Percentiles rank a stretch among this genome's conserved stretches.
phyloP scores from a whole-genome alignment of 2,113 vertebrate genomes.

The Odocoileus virginianus region DNA sequence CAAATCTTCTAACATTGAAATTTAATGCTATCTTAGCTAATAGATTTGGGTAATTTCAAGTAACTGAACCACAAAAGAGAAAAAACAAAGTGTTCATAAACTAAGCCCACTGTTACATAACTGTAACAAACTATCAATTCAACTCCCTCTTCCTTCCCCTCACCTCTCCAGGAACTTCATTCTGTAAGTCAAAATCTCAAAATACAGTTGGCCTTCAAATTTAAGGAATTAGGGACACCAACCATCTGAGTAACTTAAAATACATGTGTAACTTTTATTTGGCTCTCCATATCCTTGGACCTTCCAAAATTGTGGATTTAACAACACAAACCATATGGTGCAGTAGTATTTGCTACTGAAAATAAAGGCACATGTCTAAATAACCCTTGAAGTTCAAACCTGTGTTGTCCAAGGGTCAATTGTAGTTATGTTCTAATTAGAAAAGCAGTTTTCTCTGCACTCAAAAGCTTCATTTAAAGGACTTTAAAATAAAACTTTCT shows the following conservation, averaged over 20 bases:
- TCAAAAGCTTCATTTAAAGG: background rate
- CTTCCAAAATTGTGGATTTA: background rate
- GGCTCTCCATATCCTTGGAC: background rate
- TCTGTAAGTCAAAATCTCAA: background rate
- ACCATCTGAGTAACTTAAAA: background rate
- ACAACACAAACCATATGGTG: background rate
- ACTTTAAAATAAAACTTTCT: background rate
- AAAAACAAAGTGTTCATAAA: background rate
- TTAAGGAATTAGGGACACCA: background rate
- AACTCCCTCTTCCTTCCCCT: background rate
- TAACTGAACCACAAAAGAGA: background rate
- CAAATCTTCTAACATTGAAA: background rate
- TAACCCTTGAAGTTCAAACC: background rate
- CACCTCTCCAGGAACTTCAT: background rate
- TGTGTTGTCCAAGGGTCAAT: background rate
- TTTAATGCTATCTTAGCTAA: background rate
- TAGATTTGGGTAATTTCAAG: background rate
- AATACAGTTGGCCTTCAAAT: background rate
- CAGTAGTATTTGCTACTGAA: background rate
- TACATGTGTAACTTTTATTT: background rate
- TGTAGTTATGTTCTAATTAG: background rate
- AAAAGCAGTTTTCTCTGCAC: background rate
- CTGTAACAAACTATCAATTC: background rate
- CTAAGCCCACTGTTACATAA: background rate
- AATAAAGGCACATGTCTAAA: background rate